Conservation (phyloP, 1,140 invertebrate species). For the Cyphomyrmex costatus region DNA sequence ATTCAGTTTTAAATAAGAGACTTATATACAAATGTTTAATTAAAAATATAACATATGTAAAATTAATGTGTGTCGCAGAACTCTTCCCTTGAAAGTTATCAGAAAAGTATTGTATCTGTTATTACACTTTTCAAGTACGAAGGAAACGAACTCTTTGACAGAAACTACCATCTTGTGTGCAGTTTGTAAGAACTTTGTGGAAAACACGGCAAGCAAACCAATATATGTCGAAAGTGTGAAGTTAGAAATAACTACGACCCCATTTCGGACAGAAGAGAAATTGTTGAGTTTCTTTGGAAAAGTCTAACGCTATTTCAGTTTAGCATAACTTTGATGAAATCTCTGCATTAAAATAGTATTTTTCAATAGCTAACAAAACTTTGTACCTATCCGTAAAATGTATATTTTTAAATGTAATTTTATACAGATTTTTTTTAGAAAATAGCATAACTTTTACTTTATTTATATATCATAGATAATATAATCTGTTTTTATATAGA, state of each 20-base stretch:
- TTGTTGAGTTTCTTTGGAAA: conserved; percentile 27
- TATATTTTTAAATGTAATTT: not conserved
- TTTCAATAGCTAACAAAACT: not conserved
- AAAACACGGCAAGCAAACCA: conserved; percentile 55
- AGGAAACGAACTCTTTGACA: conserved; percentile 50
- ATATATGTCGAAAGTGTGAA: conserved; percentile 56
- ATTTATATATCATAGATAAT: too few species aligned
- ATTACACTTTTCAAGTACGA: conserved; percentile 39
- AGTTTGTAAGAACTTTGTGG: conserved; percentile 54
- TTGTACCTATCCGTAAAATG: not conserved
- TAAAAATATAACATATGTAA: not conserved
- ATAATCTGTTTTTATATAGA: not conserved
- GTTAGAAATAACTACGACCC: conserved; percentile 57
- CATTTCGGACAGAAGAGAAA: conserved; percentile 45
- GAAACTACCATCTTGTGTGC: conserved; percentile 45
- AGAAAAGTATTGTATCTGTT: conserved; percentile 18
- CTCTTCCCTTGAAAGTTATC: not conserved
- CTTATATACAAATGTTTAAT: not conserved
- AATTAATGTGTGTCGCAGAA: not conserved
- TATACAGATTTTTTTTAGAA: too few species aligned
- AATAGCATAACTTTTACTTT: too few species aligned
- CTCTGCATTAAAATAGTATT: conserved; percentile 7
- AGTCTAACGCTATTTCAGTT: conserved; percentile 21
- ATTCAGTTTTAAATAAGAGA: not conserved
- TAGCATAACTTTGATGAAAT: conserved; percentile 23